Base-by-base conservation (phyloP, 1,140 invertebrate species). In the Zophobas morio region DNA sequence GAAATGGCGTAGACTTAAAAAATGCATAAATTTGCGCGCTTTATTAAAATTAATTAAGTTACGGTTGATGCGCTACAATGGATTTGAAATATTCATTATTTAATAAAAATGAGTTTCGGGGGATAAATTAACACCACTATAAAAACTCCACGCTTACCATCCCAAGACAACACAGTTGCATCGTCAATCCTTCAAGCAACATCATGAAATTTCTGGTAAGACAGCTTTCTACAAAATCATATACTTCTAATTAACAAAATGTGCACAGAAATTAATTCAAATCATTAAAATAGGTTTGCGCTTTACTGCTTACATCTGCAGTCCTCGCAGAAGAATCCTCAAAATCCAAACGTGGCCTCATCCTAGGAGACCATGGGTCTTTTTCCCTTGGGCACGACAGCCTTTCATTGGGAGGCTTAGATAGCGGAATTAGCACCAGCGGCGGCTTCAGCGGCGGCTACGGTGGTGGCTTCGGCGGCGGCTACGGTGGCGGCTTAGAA, bases 221-320 rank as follows among this genome's bases (percentile, higher is more conserved):
- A 46, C 46, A 36, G 20, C 20, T 20, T 20, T 20, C 20, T 20
- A 20, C 20, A 20, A 20, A 20, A 42, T 47, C 0, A 51, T n/a
- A 51, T n/a, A 51, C 20, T 6, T 0, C 39, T 1, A 63, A 66
- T 46, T 66, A 51, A 20, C 49, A 2, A 51, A 6, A 20, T 2
- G 0, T 42, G 20, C 3, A 42, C 2, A 3, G 33, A 66, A 33
- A 57, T 33, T 47, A 5, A 8, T 66, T 66, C 35, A 20, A 54
- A 34, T 54, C 5, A 5, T 6, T n/a, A 35, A 4, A n/a, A 20
- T 46, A 82, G 81, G 74, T 82, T 79, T 82, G 81, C 79, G 77
- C 79, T 32, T 56, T 81, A 47, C 75, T 82, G 51, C 77, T 82
- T 33, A 76, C 77, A 70, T 76, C 81, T 51, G 70, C 70, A 37